Evolutionary conservation across 2,888 invertebrate species (phyloP).

Genomic region (Helicoverpa assulta): DNA sequence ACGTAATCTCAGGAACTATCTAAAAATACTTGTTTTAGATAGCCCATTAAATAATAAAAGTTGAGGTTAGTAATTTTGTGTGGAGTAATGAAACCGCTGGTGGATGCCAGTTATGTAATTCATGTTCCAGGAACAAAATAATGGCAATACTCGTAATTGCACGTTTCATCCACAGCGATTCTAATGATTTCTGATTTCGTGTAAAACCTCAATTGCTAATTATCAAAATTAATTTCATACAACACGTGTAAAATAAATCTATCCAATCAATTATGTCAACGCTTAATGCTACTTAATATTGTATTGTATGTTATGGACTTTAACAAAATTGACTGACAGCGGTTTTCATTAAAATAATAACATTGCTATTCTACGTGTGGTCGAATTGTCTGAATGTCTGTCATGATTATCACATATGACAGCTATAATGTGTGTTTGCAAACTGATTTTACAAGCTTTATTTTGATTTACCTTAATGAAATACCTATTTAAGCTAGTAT

Average conservation of each 20-base stretch:
- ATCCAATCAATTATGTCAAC: not conserved
- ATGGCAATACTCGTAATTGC: not conserved
- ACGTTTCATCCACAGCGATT: not conserved
- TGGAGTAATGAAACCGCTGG: too few species aligned
- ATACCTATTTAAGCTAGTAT: too few species aligned
- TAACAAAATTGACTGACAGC: not conserved
- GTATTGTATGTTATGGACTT: not conserved
- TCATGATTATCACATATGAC: too few species aligned
- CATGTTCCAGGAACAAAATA: not conserved
- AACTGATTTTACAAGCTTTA: too few species aligned
- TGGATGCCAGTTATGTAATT: not conserved
- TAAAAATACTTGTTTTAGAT: too few species aligned
- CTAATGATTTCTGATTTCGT: not conserved
- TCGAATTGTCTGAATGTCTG: too few species aligned
- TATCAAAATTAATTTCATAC: not conserved
- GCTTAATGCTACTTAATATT: not conserved
- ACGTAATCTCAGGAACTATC: too few species aligned
- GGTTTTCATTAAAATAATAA: not conserved
- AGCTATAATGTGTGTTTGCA: too few species aligned
- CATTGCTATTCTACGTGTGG: too few species aligned
- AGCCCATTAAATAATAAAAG: too few species aligned
- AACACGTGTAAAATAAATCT: not conserved
- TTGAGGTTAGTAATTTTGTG: too few species aligned
- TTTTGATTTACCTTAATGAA: too few species aligned
- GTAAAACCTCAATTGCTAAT: not conserved